Conservation (phyloP, 2,113 vertebrate species). For the Aviceda subcristata region DNA sequence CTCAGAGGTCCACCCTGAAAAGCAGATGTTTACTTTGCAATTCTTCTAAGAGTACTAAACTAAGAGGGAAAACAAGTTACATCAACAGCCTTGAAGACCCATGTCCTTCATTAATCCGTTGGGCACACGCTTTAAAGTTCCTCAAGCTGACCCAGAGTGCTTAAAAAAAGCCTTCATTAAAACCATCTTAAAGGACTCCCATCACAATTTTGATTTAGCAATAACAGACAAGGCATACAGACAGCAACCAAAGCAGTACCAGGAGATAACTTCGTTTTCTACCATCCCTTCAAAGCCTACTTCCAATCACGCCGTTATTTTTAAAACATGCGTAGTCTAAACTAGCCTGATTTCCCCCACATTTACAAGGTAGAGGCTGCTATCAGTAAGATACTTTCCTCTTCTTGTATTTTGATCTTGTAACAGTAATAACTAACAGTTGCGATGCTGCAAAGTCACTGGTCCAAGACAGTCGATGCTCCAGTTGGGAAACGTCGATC, state of each 20-base stretch:
- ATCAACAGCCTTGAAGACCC: neutral
- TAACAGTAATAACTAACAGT: neutral
- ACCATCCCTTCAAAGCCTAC: neutral
- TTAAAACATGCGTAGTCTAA: neutral
- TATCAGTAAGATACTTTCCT: neutral
- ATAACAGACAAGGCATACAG: neutral
- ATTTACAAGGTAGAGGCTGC: neutral
- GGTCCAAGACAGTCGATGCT: neutral
- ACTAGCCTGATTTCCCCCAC: neutral
- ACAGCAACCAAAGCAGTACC: neutral
- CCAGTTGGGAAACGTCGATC: rapidly evolving
- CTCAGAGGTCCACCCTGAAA: neutral
- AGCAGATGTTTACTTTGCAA: neutral
- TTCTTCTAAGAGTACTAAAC: neutral
- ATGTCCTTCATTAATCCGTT: neutral
- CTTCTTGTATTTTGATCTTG: neutral
- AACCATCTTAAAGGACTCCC: neutral
- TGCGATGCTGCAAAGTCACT: neutral
- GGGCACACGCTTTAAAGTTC: neutral
- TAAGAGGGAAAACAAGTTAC: neutral
- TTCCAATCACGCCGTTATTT: neutral
- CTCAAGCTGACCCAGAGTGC: neutral
- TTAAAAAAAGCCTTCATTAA: neutral
- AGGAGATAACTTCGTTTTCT: neutral
- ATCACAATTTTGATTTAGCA: neutral